These are phyloP conservation scores for Gadus chalcogrammus DNA, from an alignment of 2,113 vertebrate species.

Conservation along the genomic window DNA sequence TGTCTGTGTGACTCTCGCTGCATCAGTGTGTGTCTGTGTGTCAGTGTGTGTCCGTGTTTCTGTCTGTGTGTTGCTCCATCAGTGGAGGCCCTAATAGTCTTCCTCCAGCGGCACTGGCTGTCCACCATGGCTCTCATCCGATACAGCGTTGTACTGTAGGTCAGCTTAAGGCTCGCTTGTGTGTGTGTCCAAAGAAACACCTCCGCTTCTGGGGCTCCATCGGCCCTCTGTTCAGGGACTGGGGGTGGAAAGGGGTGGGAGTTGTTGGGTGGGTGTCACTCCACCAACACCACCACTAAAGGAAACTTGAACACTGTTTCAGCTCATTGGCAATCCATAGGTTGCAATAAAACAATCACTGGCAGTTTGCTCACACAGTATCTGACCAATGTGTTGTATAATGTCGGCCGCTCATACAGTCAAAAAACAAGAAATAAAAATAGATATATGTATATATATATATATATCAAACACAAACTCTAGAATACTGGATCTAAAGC, in stretches of 20 bases:
- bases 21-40: background rate
- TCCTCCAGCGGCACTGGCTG: constrained; percentile 78
- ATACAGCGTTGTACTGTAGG: constrained; percentile 72
- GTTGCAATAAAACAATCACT: constrained; percentile 73
- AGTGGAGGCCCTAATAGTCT: constrained; percentile 3
- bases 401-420: constrained; percentile 62
- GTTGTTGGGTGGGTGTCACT: constrained; percentile 9
- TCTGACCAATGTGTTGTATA: constrained; percentile 47
- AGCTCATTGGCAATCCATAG: constrained; percentile 79
- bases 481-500: constrained; percentile 71
- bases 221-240: constrained; percentile 22
- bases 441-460: constrained; percentile 32
- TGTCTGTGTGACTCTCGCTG: background rate
- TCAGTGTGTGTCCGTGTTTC: background rate
- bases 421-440: constrained; percentile 58
- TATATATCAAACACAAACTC: constrained; percentile 69
- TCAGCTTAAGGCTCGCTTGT: constrained; percentile 92
- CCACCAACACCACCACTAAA: constrained; percentile 24
- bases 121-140: constrained; percentile 91
- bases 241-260: constrained; percentile 11
- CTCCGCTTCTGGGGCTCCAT: background rate
- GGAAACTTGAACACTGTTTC: constrained; percentile 30
- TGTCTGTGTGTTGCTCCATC: constrained; percentile 12
- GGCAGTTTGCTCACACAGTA: constrained; percentile 67
- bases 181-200: constrained; percentile 74